Evolutionary conservation across 2,113 vertebrate genomes (phyloP), one percentile per base, ranked within the genome.

Genomic region (Scytalopus superciliaris): DNA sequence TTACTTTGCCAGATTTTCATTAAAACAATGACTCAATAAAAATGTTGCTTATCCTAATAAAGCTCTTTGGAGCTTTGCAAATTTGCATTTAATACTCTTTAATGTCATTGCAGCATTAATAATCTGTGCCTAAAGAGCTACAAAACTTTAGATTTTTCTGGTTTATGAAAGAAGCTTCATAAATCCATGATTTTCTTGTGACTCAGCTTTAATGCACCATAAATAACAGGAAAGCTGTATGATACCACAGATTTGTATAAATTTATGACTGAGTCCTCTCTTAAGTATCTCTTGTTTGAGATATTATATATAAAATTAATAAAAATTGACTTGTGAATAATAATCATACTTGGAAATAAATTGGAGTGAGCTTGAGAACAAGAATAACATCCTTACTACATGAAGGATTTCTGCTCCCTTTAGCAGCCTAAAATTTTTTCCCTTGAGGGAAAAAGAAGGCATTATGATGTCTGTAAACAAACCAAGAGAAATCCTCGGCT

Each of bases 61-160:
- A 94, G 88, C 80, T 96, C 94, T 96, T 96, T 80, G 87, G 64
- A 97, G 97, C 86, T 97, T 97, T 96, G 33, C 64, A 97, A 96
- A 98, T 97, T 97, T 97, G 93, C 94, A 97, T 97, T 97, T 97
- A 97, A 97, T 97, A 94, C n/a, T 66, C 84, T 94, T 98, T 97
- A 97, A 94, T 97, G 94, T 93, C 96, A 97, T 97, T 96, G 96
- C 50, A 64, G 84, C 92, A 97, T 97, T 97, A 98, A 97, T 97
- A 98, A 98, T 96, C 95, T 97, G 82, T 97, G 96, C 93, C 96
- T 96, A 96, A 97, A 97, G 86, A 97, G 84, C 93, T 91, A 94
- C 97, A 96, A 96, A 97, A 94, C 79, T 94, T 96, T 79, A 82
- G 68, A 94, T 91, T 95, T 45, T 96, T 95, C 86, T 92, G 45